These are phyloP conservation scores for Zaprionus tsacasi DNA, from an alignment of 1,140 invertebrate species.

Conservation along the genomic window DNA sequence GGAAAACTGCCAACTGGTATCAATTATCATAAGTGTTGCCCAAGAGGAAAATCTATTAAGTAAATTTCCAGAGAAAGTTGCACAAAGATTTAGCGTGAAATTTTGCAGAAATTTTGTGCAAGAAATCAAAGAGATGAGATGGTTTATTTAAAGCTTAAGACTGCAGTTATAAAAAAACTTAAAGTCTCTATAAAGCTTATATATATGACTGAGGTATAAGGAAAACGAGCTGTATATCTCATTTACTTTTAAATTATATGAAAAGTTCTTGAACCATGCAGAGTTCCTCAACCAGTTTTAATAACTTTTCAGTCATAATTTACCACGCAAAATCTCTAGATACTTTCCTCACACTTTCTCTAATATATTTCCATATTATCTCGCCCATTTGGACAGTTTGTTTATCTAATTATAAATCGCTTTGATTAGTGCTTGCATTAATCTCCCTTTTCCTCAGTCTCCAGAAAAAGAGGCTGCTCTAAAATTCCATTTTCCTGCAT, in stretches of 20 bases:
- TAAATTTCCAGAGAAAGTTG: not conserved
- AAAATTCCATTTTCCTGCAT: conserved; percentile 23
- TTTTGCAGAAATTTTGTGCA: not conserved
- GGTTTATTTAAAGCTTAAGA: not conserved
- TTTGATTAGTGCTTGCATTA: not conserved
- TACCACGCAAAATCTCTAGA: not conserved
- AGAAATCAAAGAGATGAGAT: not conserved
- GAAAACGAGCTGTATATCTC: no score
- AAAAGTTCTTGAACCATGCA: no score
- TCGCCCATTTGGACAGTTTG: not conserved
- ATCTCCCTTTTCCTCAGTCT: not conserved
- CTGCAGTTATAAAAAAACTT: no score
- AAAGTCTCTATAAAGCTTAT: no score
- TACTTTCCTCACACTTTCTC: not conserved
- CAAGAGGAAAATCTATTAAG: not conserved
- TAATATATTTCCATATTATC: not conserved
- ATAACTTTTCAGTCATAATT: no score
- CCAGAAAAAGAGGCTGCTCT: not conserved
- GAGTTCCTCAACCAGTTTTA: no score
- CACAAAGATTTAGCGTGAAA: not conserved
- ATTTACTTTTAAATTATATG: no score
- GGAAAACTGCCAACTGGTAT: conserved; percentile 5
- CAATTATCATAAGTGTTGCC: conserved; percentile 19
- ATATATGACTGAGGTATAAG: no score
- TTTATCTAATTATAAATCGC: not conserved